Conservation (phyloP, 2,888 invertebrate species). For the Syrphus vitripennis region DNA sequence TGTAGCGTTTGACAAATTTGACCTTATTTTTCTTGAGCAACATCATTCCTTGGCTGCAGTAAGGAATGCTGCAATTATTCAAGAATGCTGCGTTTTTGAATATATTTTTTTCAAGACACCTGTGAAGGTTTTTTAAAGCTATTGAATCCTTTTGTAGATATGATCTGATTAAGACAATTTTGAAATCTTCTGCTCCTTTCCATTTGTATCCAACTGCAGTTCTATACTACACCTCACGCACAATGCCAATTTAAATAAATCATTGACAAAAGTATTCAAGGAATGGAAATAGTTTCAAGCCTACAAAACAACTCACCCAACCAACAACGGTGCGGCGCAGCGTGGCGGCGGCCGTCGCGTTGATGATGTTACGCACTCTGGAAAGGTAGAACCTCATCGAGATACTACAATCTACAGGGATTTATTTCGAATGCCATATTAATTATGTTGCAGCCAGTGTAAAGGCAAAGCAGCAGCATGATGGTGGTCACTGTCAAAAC, state of each 20-base stretch:
- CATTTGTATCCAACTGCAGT: not conserved
- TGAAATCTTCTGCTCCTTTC: slow-evolving; percentile 8
- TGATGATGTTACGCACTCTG: not conserved
- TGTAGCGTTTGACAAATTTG: slow-evolving; percentile 57
- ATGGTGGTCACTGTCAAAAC: slow-evolving; percentile 62
- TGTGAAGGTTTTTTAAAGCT: not conserved
- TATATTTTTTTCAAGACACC: not conserved
- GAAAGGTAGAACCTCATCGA: not conserved
- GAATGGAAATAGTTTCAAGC: slow-evolving; percentile 37
- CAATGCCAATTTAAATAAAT: slow-evolving; percentile 60
- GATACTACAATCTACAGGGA: slow-evolving; percentile 14
- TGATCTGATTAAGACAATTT: slow-evolving; percentile 49
- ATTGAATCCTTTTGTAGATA: slow-evolving; percentile 34
- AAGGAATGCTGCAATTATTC: too few species aligned
- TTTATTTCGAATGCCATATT: slow-evolving; percentile 54
- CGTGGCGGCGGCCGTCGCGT: not conserved
- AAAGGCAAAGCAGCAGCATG: slow-evolving; percentile 13
- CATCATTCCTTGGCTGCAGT: not conserved
- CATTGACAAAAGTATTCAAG: slow-evolving; percentile 35
- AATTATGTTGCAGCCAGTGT: slow-evolving; percentile 48
- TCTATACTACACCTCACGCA: slow-evolving; percentile 4
- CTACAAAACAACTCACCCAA: not conserved
- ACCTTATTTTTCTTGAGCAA: not conserved
- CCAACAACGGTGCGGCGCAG: not conserved
- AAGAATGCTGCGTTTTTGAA: not conserved